Conservation (phyloP, 2,888 invertebrate species). For the Gordius sp. region DNA sequence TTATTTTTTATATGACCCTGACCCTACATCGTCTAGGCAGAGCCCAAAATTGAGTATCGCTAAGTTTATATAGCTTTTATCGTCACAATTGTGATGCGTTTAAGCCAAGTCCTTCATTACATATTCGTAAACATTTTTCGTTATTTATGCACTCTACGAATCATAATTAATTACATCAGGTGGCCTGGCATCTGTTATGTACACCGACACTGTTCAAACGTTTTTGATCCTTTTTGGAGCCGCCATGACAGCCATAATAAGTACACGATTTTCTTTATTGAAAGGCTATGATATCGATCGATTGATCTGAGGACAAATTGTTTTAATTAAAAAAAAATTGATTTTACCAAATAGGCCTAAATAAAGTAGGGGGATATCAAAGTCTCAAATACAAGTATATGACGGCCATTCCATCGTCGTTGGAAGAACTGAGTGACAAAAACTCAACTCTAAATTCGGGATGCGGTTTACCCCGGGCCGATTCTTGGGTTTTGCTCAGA, state of each 20-base stretch:
- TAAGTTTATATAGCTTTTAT: too few relatives aligned
- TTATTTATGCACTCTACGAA: too few relatives aligned
- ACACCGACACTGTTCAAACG: slow-evolving; percentile 31
- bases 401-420: slow-evolving; percentile 26
- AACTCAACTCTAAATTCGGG: too few relatives aligned
- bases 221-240: slow-evolving; percentile 30
- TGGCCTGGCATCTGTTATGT: slow-evolving; percentile 27
- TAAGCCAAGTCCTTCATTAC: too few relatives aligned
- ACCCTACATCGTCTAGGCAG: too few relatives aligned
- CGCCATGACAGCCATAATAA: slow-evolving; percentile 26
- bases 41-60: too few relatives aligned
- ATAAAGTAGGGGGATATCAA: slow-evolving; percentile 29
- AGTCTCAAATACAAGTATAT: slow-evolving; percentile 28
- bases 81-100: too few relatives aligned
- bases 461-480: slow-evolving; percentile 27
- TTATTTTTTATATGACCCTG: too few relatives aligned
- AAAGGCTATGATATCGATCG: neutral
- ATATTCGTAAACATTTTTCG: too few relatives aligned
- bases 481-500: slow-evolving; percentile 31
- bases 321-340: neutral
- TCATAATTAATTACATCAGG: slow-evolving; percentile 21
- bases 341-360: slow-evolving; percentile 26
- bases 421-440: neutral
- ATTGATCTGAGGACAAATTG: neutral
- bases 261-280: slow-evolving; percentile 22